Evolutionary conservation across 1,140 invertebrate genomes (phyloP).

Genomic region (Belonocnema kinseyi): DNA sequence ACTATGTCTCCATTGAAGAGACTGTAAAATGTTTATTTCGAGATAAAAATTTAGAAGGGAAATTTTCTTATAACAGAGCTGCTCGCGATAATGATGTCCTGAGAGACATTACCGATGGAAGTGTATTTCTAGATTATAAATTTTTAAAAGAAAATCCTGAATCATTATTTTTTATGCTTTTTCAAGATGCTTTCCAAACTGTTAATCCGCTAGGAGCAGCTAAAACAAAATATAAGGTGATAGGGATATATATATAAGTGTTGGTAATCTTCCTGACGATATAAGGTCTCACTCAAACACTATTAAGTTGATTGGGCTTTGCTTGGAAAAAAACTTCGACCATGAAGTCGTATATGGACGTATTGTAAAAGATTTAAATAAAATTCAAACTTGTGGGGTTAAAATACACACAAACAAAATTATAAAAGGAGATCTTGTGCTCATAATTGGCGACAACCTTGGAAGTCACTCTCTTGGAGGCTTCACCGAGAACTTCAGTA

Average conservation of each 20-base stretch:
- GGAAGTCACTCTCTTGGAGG: slow-evolving; percentile 59
- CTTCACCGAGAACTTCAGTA: slow-evolving; percentile 45
- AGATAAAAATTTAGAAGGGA: too few species aligned
- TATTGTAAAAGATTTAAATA: slow-evolving; percentile 58
- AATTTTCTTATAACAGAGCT: too few species aligned
- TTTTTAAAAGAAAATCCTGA: slow-evolving; percentile 56
- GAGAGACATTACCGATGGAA: slow-evolving; percentile 32
- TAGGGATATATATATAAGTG: slow-evolving; percentile 49
- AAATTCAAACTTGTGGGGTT: slow-evolving; percentile 55
- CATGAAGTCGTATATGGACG: slow-evolving; percentile 46
- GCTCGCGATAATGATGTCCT: too few species aligned
- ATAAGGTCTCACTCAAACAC: slow-evolving; percentile 50
- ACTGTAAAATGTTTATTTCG: too few species aligned
- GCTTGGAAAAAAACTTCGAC: slow-evolving; percentile 54
- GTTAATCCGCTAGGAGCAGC: slow-evolving; percentile 49
- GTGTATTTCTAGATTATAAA: slow-evolving; percentile 53
- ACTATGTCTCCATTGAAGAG: too few species aligned
- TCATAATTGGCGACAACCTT: slow-evolving; percentile 58
- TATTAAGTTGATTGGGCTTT: slow-evolving; percentile 59
- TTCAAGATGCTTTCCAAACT: slow-evolving; percentile 64
- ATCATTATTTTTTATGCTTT: slow-evolving; percentile 57
- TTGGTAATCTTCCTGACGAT: slow-evolving; percentile 51
- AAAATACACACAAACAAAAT: slow-evolving; percentile 27
- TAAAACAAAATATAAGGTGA: too few species aligned
- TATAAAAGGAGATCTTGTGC: slow-evolving; percentile 51